Conservation (phyloP, 2,888 invertebrate species). For the Hypsopygia costalis region DNA sequence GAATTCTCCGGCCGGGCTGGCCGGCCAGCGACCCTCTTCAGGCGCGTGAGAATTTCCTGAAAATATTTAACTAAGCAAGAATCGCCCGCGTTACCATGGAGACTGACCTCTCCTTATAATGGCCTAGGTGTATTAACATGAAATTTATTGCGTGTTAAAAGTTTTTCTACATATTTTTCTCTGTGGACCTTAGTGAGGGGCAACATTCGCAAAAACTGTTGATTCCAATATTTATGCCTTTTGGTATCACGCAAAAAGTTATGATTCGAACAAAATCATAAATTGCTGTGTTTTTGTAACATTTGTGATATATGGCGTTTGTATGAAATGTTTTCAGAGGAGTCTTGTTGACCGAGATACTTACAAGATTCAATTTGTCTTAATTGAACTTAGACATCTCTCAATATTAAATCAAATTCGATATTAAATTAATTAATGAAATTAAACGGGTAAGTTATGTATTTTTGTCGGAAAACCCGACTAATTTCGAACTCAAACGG, state of each 20-base stretch:
- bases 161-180: slow-evolving; percentile 6
- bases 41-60: slow-evolving; percentile 51
- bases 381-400: too few species aligned
- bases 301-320: neutral
- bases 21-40: slow-evolving; percentile 72
- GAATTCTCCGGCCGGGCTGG: slow-evolving; percentile 61
- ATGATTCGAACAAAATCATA: slow-evolving; percentile 2
- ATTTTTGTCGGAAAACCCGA: too few species aligned
- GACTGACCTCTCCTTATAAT: slow-evolving; percentile 32
- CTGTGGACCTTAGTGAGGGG: neutral
- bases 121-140: slow-evolving; percentile 27
- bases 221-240: slow-evolving; percentile 5
- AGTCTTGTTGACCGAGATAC: too few species aligned
- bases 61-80: slow-evolving; percentile 66
- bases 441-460: too few species aligned
- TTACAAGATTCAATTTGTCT: too few species aligned
- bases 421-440: too few species aligned
- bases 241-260: neutral
- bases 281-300: neutral
- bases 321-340: neutral
- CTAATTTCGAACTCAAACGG: too few species aligned
- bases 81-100: slow-evolving; percentile 30
- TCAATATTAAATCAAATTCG: too few species aligned
- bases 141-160: slow-evolving; percentile 21
- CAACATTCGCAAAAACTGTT: slow-evolving; percentile 3